phyloP scores from a whole-genome alignment of 2,888 invertebrate species.

The Drosophila cognata region DNA sequence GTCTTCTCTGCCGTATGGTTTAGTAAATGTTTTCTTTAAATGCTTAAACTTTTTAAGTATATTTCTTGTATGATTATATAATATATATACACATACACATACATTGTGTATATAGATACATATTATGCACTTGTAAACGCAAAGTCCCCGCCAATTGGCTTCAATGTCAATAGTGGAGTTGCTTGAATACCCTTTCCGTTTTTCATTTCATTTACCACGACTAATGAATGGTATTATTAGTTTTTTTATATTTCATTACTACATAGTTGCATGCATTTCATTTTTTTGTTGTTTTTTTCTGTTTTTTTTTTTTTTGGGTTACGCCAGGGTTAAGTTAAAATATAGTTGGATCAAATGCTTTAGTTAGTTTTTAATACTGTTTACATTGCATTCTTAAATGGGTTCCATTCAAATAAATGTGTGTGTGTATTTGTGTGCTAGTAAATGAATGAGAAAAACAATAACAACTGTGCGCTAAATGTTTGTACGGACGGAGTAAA shows the following conservation, averaged over 20 bases:
- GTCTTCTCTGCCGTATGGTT: conserved; percentile 67
- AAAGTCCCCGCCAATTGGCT: conserved; percentile 1
- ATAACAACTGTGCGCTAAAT: conserved; percentile 33
- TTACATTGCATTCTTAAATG: conserved; percentile 39
- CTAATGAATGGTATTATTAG: conserved; percentile 4
- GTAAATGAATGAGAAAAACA: conserved; percentile 25
- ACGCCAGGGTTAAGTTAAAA: conserved; percentile 13
- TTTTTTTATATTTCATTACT: conserved; percentile 1
- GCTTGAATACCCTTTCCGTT: conserved; percentile 2
- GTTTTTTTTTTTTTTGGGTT: neutral
- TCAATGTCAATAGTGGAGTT: conserved; percentile 6
- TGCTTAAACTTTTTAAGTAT: conserved; percentile 34
- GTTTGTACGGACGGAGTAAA: conserved; percentile 70
- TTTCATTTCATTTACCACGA: neutral
- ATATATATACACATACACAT: conserved; percentile 33
- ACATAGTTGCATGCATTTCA: conserved; percentile 42
- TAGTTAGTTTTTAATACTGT: conserved; percentile 69
- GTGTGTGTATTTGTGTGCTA: conserved; percentile 16
- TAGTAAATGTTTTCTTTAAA: conserved; percentile 48
- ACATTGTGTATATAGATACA: conserved; percentile 21
- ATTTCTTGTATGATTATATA: conserved; percentile 10
- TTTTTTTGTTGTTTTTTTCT: neutral
- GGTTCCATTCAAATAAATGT: conserved; percentile 32
- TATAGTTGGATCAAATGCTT: conserved; percentile 47
- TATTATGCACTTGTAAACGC: conserved; percentile 38